Evolutionary conservation across 2,888 invertebrate genomes (phyloP).

Genomic region (Congeria kusceri): DNA sequence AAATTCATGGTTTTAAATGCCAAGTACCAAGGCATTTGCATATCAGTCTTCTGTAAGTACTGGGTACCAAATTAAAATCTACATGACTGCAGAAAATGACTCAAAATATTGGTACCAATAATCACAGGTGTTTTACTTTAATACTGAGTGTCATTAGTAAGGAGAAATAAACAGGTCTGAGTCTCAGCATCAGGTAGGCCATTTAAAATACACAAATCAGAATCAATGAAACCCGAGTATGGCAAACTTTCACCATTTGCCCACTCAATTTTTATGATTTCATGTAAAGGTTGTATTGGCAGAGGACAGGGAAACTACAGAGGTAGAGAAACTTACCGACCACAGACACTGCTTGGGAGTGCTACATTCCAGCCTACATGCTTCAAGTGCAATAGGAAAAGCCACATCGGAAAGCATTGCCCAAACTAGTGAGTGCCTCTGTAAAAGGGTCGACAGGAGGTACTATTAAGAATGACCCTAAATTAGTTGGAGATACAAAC

Average conservation of each 20-base stretch:
- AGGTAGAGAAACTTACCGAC: too few relatives aligned
- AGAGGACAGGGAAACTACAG: too few relatives aligned
- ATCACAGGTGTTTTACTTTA: slow-evolving; percentile 25
- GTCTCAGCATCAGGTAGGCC: not conserved
- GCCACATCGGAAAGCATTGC: too few relatives aligned
- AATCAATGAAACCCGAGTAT: slow-evolving; percentile 32
- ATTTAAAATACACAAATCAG: not conserved
- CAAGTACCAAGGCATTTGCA: slow-evolving; percentile 37
- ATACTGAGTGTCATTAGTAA: slow-evolving; percentile 19
- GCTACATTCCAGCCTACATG: too few relatives aligned
- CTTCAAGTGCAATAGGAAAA: too few relatives aligned
- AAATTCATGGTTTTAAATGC: slow-evolving; percentile 28
- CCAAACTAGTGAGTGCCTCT: too few relatives aligned
- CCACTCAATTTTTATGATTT: slow-evolving; percentile 35
- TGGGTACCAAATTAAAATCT: slow-evolving; percentile 13
- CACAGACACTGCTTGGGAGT: too few relatives aligned
- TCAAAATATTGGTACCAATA: slow-evolving; percentile 34
- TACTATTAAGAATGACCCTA: too few relatives aligned
- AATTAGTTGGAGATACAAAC: too few relatives aligned
- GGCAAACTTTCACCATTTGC: slow-evolving; percentile 32
- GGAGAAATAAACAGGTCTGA: slow-evolving; percentile 17
- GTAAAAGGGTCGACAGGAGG: too few relatives aligned
- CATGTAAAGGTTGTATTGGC: slow-evolving; percentile 1
- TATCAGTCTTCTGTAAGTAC: slow-evolving; percentile 23
- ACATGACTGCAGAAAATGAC: slow-evolving; percentile 4